Evolutionary conservation across 2,797 vertebrate species (phyloP).

Genomic region (Bovichtus diacanthus): DNA sequence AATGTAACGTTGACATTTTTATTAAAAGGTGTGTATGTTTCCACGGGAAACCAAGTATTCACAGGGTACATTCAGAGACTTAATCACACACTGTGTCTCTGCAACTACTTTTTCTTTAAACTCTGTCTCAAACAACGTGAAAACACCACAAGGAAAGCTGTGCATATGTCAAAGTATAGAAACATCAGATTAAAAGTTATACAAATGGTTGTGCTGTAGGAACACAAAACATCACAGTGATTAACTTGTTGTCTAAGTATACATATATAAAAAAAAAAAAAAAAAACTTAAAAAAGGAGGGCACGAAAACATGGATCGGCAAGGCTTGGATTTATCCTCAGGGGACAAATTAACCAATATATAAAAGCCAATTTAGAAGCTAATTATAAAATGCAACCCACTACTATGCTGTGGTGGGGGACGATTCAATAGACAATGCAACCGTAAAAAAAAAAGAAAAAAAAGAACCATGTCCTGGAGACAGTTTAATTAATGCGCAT

Average conservation of each 20-base stretch:
- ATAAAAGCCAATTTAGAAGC: conserved; percentile 47
- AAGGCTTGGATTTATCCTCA: conserved; percentile 10
- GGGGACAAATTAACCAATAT: conserved; percentile 36
- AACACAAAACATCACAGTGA: background rate
- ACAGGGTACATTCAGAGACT: background rate
- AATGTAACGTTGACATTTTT: background rate
- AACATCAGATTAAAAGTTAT: background rate
- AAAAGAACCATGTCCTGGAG: conserved; percentile 42
- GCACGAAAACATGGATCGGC: background rate
- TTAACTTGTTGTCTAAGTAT: conserved; percentile 3
- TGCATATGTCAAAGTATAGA: background rate
- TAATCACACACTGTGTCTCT: background rate
- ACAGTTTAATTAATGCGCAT: conserved; percentile 68
- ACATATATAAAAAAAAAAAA: conserved; percentile 3
- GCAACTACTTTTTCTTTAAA: no score
- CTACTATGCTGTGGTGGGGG: background rate
- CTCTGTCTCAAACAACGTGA: background rate
- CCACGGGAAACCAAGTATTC: background rate
- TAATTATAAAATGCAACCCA: conserved; percentile 60
- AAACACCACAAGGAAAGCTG: background rate
- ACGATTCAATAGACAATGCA: conserved; percentile 39
- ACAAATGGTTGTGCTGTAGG: background rate
- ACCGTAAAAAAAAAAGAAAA: conserved; percentile 32
- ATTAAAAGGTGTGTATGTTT: background rate
- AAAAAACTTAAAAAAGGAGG: background rate